These are phyloP conservation scores for Drosophila bocki DNA, from an alignment of 1,140 invertebrate genomes.

Conservation along the genomic window DNA sequence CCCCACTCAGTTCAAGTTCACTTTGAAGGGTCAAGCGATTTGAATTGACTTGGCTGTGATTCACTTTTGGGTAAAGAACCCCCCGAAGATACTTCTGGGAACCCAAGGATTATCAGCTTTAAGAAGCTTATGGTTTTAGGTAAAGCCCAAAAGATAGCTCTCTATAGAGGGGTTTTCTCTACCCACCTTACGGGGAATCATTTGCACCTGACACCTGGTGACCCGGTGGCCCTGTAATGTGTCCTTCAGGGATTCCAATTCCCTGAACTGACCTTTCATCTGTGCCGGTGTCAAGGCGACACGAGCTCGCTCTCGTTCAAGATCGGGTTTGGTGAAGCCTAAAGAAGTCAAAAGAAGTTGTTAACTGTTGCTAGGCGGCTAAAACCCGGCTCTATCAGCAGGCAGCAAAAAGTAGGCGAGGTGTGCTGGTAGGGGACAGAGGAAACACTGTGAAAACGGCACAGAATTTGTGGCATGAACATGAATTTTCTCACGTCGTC, in stretches of 20 bases:
- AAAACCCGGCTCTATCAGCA: constrained; percentile 40
- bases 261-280: constrained; percentile 53
- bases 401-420: constrained; percentile 16
- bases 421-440: not conserved
- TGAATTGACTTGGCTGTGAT: constrained; percentile 7
- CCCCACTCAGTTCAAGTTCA: constrained; percentile 53
- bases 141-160: not conserved
- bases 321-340: constrained; percentile 17
- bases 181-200: not conserved
- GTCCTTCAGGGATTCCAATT: constrained; percentile 14
- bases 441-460: constrained; percentile 63
- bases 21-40: constrained; percentile 13
- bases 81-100: not conserved
- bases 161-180: not conserved
- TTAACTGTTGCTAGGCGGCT: constrained; percentile 52
- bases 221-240: constrained; percentile 17
- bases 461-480: constrained; percentile 81
- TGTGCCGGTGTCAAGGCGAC: constrained; percentile 43
- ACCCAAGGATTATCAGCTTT: not conserved
- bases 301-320: constrained; percentile 34
- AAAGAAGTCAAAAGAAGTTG: constrained; percentile 21
- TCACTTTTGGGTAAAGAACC: constrained; percentile 9
- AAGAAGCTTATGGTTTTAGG: not conserved
- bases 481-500: constrained; percentile 81
- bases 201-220: constrained; percentile 10